Evolutionary conservation across 2,797 vertebrate genomes (phyloP).

Genomic region (Gadopsis bispinosus): DNA sequence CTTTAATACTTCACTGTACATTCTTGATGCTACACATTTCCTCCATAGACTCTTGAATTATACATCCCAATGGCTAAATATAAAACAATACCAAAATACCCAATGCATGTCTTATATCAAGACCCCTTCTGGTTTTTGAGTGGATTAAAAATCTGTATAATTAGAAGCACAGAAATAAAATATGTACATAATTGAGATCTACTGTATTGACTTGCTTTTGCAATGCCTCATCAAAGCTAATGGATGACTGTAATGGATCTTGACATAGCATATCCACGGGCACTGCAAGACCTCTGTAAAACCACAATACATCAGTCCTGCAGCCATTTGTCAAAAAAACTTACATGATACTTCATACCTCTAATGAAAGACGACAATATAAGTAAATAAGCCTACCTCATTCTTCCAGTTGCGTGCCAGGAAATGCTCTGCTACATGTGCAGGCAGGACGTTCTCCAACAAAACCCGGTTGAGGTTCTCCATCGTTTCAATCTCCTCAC

Average conservation of each 20-base stretch:
- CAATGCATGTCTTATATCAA: neutral
- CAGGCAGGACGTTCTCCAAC: constrained; percentile 96
- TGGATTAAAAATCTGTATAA: constrained; percentile 10
- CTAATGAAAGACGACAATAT: neutral
- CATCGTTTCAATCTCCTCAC: constrained; percentile 99
- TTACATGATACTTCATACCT: neutral
- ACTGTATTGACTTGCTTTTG: constrained; percentile 1
- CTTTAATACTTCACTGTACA: neutral
- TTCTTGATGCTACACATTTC: neutral
- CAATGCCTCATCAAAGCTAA: constrained; percentile 3
- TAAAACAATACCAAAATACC: neutral
- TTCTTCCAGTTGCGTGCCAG: constrained; percentile 97
- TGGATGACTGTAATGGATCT: constrained; percentile 21
- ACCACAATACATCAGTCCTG: constrained; percentile 11
- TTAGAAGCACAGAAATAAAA: neutral
- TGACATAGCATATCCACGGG: constrained; percentile 19
- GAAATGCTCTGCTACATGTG: constrained; percentile 98
- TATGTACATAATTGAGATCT: neutral
- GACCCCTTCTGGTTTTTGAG: neutral
- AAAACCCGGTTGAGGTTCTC: constrained; percentile 98
- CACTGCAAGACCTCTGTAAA: constrained; percentile 11
- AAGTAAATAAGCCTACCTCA: constrained; percentile 85
- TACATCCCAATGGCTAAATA: neutral
- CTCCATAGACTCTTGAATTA: neutral
- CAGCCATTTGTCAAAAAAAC: constrained; percentile 14